Evolutionary conservation across 2,113 vertebrate genomes (phyloP), one percentile per base, ranked within the genome.

Genomic region (Leptobrachium leishanense): DNA sequence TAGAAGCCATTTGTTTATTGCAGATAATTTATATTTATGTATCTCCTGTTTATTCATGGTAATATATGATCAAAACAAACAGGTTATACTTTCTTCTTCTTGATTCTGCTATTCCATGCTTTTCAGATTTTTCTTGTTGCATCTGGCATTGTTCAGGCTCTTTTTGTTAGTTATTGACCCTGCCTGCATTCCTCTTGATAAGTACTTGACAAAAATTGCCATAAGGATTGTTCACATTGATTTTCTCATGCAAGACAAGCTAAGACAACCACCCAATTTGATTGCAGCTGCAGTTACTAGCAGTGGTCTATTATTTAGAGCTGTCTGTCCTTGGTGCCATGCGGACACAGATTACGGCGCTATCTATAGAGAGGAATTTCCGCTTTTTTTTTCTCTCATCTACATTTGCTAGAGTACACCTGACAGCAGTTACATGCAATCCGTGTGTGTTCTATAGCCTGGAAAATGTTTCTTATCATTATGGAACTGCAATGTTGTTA

Each of bases 81-180:
- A 53, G 31, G 12, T 46, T 53, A 12, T 46, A 15, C 9, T 39
- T 59, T 11, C 40, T 43, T 54, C 42, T 54, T 9, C 54, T 73
- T 72, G 13, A 39, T 57, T 39, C 7, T 39, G 46, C 8, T 50
- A 50, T 50, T 70, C 20, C 20, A 9, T 40, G 10, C 46, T 54
- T 72, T 53, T 12, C 39, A 41, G 20, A 31, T 59, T 44, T 31
- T 42, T 79, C n/a, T 39, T 68, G 50, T 39, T 79, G 72, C 42
- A 54, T 64, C 82, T 53, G 55, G 77, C 68, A 83, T 81, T 72
- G 81, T 20, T 0, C 64, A 40, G 53, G 1, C 65, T 68, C 11
- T n/a, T 73, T 53, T 43, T 63, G 46, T 40, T 84, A 20, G 43
- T 1, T 82, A 83, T 84, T 82, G 85, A 85, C 83, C 82, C 59